These are phyloP conservation scores for Cryptomyrus ogoouensis DNA, from an alignment of 2,113 vertebrate genomes.

Conservation along the genomic window DNA sequence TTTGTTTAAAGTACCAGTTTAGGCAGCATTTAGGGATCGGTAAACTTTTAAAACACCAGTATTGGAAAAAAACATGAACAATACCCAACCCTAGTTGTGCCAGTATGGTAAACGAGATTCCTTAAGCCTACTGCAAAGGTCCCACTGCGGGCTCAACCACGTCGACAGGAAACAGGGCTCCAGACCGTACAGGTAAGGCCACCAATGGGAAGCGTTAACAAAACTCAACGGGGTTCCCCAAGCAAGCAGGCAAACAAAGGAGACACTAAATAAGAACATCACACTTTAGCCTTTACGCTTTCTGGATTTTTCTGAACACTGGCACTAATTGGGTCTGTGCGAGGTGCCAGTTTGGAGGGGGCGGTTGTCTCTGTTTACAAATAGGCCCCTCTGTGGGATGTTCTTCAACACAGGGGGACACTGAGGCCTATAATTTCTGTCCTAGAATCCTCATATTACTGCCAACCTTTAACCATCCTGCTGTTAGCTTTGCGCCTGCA, in stretches of 20 bases:
- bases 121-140: not conserved
- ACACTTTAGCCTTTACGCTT: not conserved
- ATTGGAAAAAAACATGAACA: not conserved
- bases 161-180: not conserved
- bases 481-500: not conserved
- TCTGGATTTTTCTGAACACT: not conserved
- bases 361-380: not conserved
- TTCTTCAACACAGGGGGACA: not conserved
- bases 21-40: no score
- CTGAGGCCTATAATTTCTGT: not conserved
- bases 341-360: not conserved
- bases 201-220: not conserved
- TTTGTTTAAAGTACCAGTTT: no score
- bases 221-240: not conserved
- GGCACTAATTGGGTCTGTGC: not conserved
- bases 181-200: not conserved
- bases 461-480: not conserved
- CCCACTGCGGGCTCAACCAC: not conserved
- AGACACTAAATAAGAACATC: not conserved
- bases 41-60: not conserved
- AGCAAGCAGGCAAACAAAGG: not conserved
- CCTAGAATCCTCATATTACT: not conserved
- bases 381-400: not conserved
- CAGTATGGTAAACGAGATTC: not conserved
- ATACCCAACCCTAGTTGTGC: not conserved